These are phyloP conservation scores for Megalonaias nervosa DNA, from an alignment of 1,140 invertebrate genomes.

Conservation along the genomic window DNA sequence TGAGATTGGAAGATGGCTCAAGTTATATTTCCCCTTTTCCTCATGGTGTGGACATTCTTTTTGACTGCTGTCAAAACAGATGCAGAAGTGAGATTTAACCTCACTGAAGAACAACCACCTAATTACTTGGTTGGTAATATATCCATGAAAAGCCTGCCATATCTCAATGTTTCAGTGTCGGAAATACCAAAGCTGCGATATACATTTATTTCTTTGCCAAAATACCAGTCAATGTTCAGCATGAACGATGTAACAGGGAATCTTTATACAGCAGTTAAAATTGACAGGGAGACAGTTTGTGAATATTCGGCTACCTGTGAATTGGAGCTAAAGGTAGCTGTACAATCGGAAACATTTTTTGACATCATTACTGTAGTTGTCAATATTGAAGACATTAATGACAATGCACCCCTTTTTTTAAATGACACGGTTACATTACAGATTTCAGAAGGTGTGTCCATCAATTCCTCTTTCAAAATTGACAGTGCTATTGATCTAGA, in stretches of 20 bases:
- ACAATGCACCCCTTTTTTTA: conserved; percentile 62
- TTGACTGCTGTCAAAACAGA: no score
- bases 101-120: no score
- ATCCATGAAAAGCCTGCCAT: no score
- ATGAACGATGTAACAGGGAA: conserved; percentile 21
- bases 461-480: conserved; percentile 45
- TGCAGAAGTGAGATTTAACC: no score
- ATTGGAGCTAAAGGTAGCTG: conserved; percentile 35
- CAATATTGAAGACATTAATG: conserved; percentile 61
- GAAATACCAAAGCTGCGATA: no score
- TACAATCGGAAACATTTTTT: conserved; percentile 22
- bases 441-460: conserved; percentile 53
- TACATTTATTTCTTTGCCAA: no score
- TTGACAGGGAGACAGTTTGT: conserved; percentile 58
- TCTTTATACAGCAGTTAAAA: conserved; percentile 34
- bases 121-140: no score
- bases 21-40: no score
- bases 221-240: conserved; percentile 8
- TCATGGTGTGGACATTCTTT: no score
- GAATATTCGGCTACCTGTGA: conserved; percentile 28
- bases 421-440: conserved; percentile 36
- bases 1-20: no score
- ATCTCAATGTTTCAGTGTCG: no score
- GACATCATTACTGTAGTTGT: conserved; percentile 35
- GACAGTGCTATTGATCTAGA: conserved; percentile 62